phyloP scores from a whole-genome alignment of 2,797 vertebrate genomes.

The Chiroxiphia lanceolata region DNA sequence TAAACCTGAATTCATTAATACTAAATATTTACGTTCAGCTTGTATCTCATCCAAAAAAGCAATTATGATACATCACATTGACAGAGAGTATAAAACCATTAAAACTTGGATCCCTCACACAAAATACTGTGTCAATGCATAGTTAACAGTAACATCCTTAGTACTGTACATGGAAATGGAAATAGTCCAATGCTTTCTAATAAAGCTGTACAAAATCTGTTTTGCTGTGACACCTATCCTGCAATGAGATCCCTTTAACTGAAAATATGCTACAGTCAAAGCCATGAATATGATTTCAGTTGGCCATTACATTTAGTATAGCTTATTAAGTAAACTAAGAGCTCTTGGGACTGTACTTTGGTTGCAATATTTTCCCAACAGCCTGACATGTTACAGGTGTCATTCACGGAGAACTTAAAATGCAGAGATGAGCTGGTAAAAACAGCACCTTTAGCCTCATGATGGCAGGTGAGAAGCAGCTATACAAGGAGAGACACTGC shows the following conservation, averaged over 20 bases:
- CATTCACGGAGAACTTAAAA: neutral
- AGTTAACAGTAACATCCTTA: neutral
- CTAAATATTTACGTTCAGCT: constrained; percentile 55
- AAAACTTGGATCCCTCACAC: constrained; percentile 37
- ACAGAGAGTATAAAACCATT: neutral
- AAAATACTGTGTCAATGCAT: neutral
- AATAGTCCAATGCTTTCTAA: neutral
- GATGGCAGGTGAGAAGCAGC: neutral
- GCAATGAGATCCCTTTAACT: neutral
- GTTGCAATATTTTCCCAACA: neutral
- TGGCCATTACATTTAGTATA: neutral
- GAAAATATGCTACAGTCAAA: neutral
- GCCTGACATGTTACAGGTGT: neutral
- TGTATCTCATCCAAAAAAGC: constrained; percentile 72
- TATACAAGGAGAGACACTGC: neutral
- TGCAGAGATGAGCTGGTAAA: neutral
- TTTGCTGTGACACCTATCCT: neutral
- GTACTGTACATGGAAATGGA: neutral
- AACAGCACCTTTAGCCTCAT: neutral
- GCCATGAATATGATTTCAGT: neutral
- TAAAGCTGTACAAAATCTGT: neutral
- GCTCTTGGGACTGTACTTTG: neutral
- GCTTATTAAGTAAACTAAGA: neutral
- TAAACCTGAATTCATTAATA: constrained; percentile 61
- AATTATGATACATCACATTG: constrained; percentile 68